Evolutionary conservation across 2,797 vertebrate genomes (phyloP).

Genomic region (Tapera naevia): DNA sequence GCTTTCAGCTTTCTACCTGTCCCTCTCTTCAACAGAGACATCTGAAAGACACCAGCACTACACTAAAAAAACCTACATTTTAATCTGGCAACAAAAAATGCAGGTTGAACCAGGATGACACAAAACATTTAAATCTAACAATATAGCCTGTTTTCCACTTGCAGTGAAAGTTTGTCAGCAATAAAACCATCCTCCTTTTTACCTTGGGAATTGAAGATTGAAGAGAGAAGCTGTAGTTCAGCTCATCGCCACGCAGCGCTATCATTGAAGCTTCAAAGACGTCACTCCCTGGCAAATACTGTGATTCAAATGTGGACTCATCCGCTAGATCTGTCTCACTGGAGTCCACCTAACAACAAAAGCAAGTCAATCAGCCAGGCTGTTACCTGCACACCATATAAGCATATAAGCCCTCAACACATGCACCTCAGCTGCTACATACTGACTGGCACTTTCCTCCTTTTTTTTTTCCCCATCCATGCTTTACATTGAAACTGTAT

Average conservation of each 20-base stretch:
- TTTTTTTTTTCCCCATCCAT: neutral
- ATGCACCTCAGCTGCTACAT: neutral
- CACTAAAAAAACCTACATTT: neutral
- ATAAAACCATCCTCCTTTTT: slow-evolving; percentile 36
- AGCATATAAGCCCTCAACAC: slow-evolving; percentile 1
- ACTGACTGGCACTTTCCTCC: neutral
- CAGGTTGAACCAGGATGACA: neutral
- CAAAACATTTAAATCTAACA: neutral
- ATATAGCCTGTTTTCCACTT: neutral
- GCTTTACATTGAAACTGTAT: neutral
- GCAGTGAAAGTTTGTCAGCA: neutral
- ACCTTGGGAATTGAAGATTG: slow-evolving; percentile 86
- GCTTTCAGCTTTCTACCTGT: neutral
- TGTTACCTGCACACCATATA: neutral
- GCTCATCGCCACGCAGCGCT: slow-evolving; percentile 81
- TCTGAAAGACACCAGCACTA: neutral
- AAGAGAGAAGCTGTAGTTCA: slow-evolving; percentile 74
- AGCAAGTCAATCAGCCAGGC: slow-evolving; percentile 43
- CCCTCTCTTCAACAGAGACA: neutral
- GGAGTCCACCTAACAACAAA: slow-evolving; percentile 86
- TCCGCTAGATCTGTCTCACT: slow-evolving; percentile 82
- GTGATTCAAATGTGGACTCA: slow-evolving; percentile 81
- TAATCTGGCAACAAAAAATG: neutral
- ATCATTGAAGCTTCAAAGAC: slow-evolving; percentile 85
- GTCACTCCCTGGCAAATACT: slow-evolving; percentile 79